phyloP scores from a whole-genome alignment of 2,797 vertebrate genomes.

The Syndactyla subalaris region DNA sequence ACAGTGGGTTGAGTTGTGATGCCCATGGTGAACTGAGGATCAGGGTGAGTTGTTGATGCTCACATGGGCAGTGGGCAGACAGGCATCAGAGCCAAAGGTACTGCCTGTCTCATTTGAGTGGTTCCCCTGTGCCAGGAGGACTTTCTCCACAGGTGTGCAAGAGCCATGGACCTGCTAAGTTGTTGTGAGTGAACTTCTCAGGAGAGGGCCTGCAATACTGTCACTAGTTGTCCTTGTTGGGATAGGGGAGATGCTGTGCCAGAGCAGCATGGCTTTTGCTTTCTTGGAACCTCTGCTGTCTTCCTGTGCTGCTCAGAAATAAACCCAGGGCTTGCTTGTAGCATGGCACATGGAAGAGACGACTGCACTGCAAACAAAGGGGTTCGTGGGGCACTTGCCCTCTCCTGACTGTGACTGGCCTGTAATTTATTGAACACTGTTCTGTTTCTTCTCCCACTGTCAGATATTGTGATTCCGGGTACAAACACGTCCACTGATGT shows the following conservation, averaged over 20 bases:
- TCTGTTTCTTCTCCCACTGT: constrained; percentile 15
- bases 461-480: constrained; percentile 98
- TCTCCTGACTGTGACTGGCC: background rate
- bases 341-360: background rate
- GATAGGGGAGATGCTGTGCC: background rate
- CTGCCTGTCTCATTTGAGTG: background rate
- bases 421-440: background rate
- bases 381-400: background rate
- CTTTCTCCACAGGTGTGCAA: background rate
- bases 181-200: background rate
- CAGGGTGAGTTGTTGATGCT: constrained; percentile 65
- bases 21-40: background rate
- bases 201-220: background rate
- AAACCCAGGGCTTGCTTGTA: background rate
- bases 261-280: background rate
- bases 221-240: background rate
- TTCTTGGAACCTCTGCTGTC: background rate
- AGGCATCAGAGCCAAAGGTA: background rate
- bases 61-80: background rate
- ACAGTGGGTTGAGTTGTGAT: background rate
- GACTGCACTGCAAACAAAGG: background rate
- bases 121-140: background rate
- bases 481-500: constrained; percentile 94
- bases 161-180: background rate
- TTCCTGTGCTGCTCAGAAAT: background rate